phyloP scores from a whole-genome alignment of 2,888 invertebrate genomes.

The Galerucella pusilla region DNA sequence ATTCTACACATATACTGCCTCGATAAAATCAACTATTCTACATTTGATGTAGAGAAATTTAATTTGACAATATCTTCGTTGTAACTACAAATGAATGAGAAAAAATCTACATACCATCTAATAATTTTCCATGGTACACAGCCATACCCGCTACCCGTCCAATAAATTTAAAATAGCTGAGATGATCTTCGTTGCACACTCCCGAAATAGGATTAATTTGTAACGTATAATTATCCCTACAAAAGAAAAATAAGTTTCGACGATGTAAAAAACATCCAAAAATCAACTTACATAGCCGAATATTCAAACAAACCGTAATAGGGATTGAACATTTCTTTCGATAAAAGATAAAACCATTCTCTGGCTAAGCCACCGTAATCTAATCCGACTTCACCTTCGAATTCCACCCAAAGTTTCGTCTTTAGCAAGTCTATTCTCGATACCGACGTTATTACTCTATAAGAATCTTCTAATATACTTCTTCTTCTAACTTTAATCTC shows the following conservation, averaged over 20 bases:
- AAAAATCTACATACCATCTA: slow-evolving; percentile 78
- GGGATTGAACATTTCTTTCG: slow-evolving; percentile 99
- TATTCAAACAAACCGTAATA: slow-evolving; percentile 99
- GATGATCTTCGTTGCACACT: slow-evolving; percentile 96
- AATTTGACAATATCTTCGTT: too few relatives aligned
- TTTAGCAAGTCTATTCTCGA: slow-evolving; percentile 92
- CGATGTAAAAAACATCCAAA: neutral
- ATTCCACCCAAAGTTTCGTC: slow-evolving; percentile 98
- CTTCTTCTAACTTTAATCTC: slow-evolving; percentile 93
- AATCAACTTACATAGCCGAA: slow-evolving; percentile 88
- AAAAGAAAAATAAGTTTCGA: slow-evolving; percentile 46
- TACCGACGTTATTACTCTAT: slow-evolving; percentile 92
- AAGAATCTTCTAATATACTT: slow-evolving; percentile 97
- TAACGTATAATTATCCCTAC: slow-evolving; percentile 95
- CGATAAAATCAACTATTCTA: too few relatives aligned
- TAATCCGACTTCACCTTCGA: slow-evolving; percentile 95
- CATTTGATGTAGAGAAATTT: too few relatives aligned
- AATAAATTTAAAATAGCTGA: slow-evolving; percentile 98
- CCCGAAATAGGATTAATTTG: slow-evolving; percentile 99
- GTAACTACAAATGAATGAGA: neutral
- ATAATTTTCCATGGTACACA: slow-evolving; percentile 96
- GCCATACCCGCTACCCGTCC: slow-evolving; percentile 99
- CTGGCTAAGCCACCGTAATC: slow-evolving; percentile 97
- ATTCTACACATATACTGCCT: too few relatives aligned
- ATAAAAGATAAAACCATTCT: slow-evolving; percentile 98